These are phyloP conservation scores for Leptinotarsa rubiginosa DNA, from an alignment of 2,888 invertebrate genomes.

Conservation along the genomic window DNA sequence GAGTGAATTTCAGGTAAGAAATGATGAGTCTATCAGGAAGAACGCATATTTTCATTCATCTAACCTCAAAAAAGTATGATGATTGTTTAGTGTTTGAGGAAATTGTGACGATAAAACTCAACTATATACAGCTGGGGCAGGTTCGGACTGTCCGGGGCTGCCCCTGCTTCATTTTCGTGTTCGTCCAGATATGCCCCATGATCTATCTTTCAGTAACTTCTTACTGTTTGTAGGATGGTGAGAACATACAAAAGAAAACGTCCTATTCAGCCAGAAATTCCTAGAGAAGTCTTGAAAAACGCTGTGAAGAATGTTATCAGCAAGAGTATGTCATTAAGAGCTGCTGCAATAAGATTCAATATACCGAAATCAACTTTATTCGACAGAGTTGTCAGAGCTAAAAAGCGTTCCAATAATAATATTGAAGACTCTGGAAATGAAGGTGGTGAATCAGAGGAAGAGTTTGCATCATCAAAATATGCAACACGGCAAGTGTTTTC, in stretches of 20 bases:
- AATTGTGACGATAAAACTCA: neutral
- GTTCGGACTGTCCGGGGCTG: constrained; percentile 2
- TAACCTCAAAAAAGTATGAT: neutral
- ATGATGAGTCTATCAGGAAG: neutral
- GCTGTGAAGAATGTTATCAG: too few relatives aligned
- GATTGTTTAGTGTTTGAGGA: neutral
- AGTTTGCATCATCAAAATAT: constrained; percentile 27
- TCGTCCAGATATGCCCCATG: too few relatives aligned
- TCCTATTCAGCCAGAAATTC: too few relatives aligned
- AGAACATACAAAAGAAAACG: too few relatives aligned
- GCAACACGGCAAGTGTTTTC: constrained; percentile 29
- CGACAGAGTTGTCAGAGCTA: constrained; percentile 27
- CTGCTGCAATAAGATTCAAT: too few relatives aligned
- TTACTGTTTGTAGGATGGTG: too few relatives aligned
- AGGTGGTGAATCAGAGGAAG: constrained; percentile 24
- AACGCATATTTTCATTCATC: neutral
- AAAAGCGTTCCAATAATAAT: constrained; percentile 12
- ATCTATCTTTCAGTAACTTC: too few relatives aligned
- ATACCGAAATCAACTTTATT: constrained; percentile 12
- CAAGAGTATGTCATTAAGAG: too few relatives aligned
- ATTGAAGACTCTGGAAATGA: constrained; percentile 22
- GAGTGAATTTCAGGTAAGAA: neutral
- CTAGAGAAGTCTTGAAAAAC: too few relatives aligned
- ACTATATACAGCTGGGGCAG: constrained; percentile 8
- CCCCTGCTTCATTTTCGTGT: neutral